phyloP scores from a whole-genome alignment of 2,888 invertebrate genomes.

The Lithodes maja region DNA sequence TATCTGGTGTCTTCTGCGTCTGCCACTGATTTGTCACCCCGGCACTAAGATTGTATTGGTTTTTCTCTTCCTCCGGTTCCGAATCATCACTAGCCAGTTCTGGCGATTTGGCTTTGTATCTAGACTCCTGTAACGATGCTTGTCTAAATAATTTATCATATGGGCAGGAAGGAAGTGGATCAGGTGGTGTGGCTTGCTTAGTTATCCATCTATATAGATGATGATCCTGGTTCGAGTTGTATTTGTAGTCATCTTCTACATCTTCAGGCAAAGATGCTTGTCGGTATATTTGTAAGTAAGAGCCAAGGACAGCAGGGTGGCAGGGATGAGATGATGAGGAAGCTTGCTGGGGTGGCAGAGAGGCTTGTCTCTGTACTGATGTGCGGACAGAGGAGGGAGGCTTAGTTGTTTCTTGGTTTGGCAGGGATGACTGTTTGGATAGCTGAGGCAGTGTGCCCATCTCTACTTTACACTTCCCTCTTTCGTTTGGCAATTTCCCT shows the following conservation, averaged over 20 bases:
- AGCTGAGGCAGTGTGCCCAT: not conserved
- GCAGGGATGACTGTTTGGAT: slow-evolving; percentile 39
- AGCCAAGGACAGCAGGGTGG: slow-evolving; percentile 42
- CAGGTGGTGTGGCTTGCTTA: slow-evolving; percentile 24
- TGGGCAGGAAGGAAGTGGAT: slow-evolving; percentile 34
- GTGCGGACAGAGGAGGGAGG: not conserved
- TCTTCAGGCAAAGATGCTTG: slow-evolving; percentile 55
- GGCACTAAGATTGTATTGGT: slow-evolving; percentile 16
- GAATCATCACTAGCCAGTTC: slow-evolving; percentile 3
- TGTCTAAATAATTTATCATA: slow-evolving; percentile 48
- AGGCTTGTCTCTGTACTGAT: slow-evolving; percentile 35
- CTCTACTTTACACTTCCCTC: not conserved
- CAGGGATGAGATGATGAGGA: slow-evolving; percentile 27
- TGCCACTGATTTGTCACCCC: not conserved
- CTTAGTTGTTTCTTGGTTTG: not conserved
- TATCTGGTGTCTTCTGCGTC: not conserved
- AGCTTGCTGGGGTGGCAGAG: slow-evolving; percentile 36
- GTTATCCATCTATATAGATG: slow-evolving; percentile 55
- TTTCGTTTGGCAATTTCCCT: not conserved
- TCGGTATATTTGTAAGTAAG: slow-evolving; percentile 53
- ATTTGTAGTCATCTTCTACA: slow-evolving; percentile 12
- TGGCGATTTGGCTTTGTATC: slow-evolving; percentile 28
- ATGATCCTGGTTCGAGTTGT: slow-evolving; percentile 28
- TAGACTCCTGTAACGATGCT: slow-evolving; percentile 51
- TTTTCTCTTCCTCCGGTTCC: slow-evolving; percentile 21